A percentile compares a stretch with the other conserved stretches of the same genome.
Evolutionary conservation across 2,113 vertebrate species (phyloP).

Genomic region (Columbina picui): DNA sequence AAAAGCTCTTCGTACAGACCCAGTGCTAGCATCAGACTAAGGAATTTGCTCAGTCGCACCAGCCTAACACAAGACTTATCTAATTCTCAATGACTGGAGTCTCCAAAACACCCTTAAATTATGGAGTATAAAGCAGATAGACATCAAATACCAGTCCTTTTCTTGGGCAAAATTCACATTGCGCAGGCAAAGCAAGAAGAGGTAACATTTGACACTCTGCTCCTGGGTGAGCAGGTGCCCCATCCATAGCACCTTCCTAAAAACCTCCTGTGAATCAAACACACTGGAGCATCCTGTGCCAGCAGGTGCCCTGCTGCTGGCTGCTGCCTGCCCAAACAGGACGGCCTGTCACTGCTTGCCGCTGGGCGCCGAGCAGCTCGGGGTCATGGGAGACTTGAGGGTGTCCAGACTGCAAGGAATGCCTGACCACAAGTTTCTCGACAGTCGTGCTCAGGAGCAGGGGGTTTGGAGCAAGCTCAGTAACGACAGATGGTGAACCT

Average conservation of each 20-base stretch:
- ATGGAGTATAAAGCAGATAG: neutral
- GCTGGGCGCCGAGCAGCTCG: neutral
- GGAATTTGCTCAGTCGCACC: neutral
- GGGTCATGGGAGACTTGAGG: neutral
- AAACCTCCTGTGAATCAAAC: neutral
- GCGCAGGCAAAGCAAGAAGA: neutral
- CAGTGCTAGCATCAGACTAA: neutral
- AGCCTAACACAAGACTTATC: neutral
- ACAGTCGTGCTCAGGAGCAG: neutral
- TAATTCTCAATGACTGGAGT: neutral
- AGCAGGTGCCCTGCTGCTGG: neutral
- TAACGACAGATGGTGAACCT: slow-evolving; percentile 27
- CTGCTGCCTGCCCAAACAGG: neutral
- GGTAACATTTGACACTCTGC: neutral
- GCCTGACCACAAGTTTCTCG: neutral
- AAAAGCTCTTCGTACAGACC: neutral
- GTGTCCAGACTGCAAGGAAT: neutral
- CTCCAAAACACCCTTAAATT: neutral
- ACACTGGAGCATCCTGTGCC: neutral
- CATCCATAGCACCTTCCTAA: neutral
- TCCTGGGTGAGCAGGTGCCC: neutral
- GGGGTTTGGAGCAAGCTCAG: slow-evolving; percentile 16
- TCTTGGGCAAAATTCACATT: neutral
- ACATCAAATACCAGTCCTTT: neutral
- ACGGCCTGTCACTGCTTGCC: neutral